These are phyloP conservation scores for Laupala kohalensis DNA, from an alignment of 1,140 invertebrate genomes.

Conservation along the genomic window DNA sequence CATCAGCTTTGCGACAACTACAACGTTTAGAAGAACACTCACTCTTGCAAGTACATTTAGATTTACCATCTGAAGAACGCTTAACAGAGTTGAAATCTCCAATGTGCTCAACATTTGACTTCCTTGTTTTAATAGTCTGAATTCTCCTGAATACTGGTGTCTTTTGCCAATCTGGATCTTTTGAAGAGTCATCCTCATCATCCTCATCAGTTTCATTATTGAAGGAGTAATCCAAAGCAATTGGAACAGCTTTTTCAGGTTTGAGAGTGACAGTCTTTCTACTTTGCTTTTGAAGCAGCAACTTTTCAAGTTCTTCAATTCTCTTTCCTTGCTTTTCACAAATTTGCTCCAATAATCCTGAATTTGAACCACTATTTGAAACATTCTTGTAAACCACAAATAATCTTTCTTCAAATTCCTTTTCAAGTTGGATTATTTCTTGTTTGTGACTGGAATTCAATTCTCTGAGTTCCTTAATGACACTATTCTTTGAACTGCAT, in stretches of 20 bases:
- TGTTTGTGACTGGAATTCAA: slow-evolving; percentile 20
- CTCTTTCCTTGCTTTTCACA: slow-evolving; percentile 3
- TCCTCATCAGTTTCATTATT: slow-evolving; percentile 16
- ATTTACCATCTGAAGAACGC: slow-evolving; percentile 34
- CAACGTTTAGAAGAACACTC: slow-evolving; percentile 41
- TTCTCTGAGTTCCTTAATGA: slow-evolving; percentile 23
- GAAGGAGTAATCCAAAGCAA: slow-evolving; percentile 3
- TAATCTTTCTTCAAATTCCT: slow-evolving; percentile 35
- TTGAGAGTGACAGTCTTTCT: too few relatives aligned
- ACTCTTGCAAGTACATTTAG: slow-evolving; percentile 45
- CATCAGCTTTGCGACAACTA: slow-evolving; percentile 37
- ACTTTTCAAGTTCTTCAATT: neutral
- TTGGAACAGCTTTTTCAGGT: neutral
- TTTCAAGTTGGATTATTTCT: slow-evolving; percentile 24
- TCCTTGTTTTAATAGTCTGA: slow-evolving; percentile 21
- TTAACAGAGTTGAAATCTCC: slow-evolving; percentile 26
- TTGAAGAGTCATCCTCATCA: slow-evolving; percentile 33
- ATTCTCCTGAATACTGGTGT: slow-evolving; percentile 39
- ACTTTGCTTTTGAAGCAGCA: neutral
- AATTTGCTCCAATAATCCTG: neutral
- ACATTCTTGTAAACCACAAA: slow-evolving; percentile 19
- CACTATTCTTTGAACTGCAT: neutral
- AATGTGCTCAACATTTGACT: neutral
- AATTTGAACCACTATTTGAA: slow-evolving; percentile 14
- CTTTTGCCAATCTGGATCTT: slow-evolving; percentile 54